Evolutionary conservation across 2,888 invertebrate genomes (phyloP), one percentile per base, ranked within the genome.

Genomic region (Strigamia transsilvanica): DNA sequence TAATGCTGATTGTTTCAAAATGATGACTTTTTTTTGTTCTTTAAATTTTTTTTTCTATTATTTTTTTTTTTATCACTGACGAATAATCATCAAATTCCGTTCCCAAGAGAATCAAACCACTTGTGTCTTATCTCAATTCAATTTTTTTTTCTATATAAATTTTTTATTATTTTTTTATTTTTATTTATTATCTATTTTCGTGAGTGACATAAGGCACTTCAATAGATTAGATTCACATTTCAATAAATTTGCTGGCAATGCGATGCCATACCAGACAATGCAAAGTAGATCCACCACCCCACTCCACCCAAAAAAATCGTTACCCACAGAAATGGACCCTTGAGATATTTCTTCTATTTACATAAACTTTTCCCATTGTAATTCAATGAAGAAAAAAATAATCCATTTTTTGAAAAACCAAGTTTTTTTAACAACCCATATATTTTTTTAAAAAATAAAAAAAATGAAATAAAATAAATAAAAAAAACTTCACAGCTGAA

Each of bases 81-180:
- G 73, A 73, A 73, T 73, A 73, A 73, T 73, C 73, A 73, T 73
- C 73, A 73, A 73, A 73, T 73, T 73, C 73, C 73, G 73, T 73
- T 73, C 73, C 73, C 73, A 73, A 73, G 73, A 73, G 73, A 73
- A 73, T 73, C 73, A 73, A 73, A 73, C 73, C 73, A 73, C 73
- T 73, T 73, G 73, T 27, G 73, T n/a, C 32, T 73, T 73, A 73
- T 73, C 73, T 32, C 73, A 27, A 73, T 73, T 32, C 73, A 32
- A 73, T 73, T 73, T 73, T 73, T 73, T 56, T 27, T 27, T 66
- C 10, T 73, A 10, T 38, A 38, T 38, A 38, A 38, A 38, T 32
- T 32, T 73, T 73, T 73, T n/a, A 12, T 27, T 66, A 2, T 51
- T 51, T 51, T 56, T 27, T 32, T 32, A 27, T 32, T 73, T 73